phyloP scores from a whole-genome alignment of 2,888 invertebrate species.

The Tiphia femorata region DNA sequence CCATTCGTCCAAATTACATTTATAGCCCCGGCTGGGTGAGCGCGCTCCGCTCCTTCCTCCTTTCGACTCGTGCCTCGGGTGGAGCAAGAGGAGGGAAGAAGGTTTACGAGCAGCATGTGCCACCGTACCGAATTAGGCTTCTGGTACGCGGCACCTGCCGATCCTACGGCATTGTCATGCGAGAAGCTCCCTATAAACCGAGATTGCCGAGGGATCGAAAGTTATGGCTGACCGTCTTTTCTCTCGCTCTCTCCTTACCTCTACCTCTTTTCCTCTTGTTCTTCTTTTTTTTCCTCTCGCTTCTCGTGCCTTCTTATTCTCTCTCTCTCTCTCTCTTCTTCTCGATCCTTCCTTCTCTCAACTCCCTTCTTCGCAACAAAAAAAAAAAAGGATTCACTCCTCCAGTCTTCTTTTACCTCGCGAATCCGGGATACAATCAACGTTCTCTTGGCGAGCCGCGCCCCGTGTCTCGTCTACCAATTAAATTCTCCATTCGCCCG shows the following conservation, averaged over 20 bases:
- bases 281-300: slow-evolving; percentile 14
- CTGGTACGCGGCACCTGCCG: slow-evolving; percentile 35
- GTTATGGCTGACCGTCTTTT: slow-evolving; percentile 42
- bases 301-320: slow-evolving; percentile 15
- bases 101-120: slow-evolving; percentile 53
- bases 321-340: neutral
- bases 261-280: neutral
- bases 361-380: too few relatives aligned
- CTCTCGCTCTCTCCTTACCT: slow-evolving; percentile 9
- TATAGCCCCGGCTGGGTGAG: slow-evolving; percentile 30
- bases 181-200: slow-evolving; percentile 51
- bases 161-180: slow-evolving; percentile 49
- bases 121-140: slow-evolving; percentile 42
- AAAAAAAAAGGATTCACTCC: too few relatives aligned
- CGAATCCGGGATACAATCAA: neutral
- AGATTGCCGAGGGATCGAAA: slow-evolving; percentile 50
- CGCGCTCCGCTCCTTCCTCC: neutral
- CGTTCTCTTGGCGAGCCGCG: too few relatives aligned
- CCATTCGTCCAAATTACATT: slow-evolving; percentile 49
- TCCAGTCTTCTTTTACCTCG: neutral
- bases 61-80: slow-evolving; percentile 28
- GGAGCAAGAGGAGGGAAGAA: too few relatives aligned
- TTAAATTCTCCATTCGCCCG: too few relatives aligned
- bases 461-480: too few relatives aligned
- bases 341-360: neutral